Evolutionary conservation across 2,888 invertebrate species (phyloP), one percentile per base, ranked within the genome.

Genomic region (Antheraea assamensis): DNA sequence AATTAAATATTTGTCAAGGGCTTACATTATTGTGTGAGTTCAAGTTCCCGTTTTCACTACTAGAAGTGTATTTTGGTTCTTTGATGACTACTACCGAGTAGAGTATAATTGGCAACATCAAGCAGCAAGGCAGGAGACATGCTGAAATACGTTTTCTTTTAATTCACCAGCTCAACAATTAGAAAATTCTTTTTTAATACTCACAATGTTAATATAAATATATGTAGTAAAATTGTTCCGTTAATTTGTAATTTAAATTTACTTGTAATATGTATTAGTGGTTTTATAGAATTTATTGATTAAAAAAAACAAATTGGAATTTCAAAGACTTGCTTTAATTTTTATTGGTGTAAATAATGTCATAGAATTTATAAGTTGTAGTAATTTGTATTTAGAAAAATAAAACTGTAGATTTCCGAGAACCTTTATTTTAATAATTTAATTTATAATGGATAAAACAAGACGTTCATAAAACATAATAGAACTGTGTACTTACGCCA

Each of bases 401-500:
- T 52, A 52, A 52, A 52, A 52, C 5, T 52, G 19, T 21, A 52
- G 21, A 17, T 52, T 10, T 19, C 21, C 21, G 3, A 15, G 3
- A 15, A 49, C 31, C 19, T 42, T 73, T 72, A 13, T 70, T 61
- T 13, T 13, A 42, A 42, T 13, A 42, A 10, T n/a, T n/a, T n/a
- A n/a, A n/a, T n/a, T n/a, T n/a, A n/a, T n/a, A n/a, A n/a, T n/a
- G n/a, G n/a, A n/a, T n/a, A n/a, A n/a, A n/a, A n/a, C n/a, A n/a
- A n/a, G n/a, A n/a, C n/a, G n/a, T n/a, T n/a, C n/a, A n/a, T n/a
- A n/a, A n/a, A n/a, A n/a, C n/a, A n/a, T n/a, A n/a, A n/a, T n/a
- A n/a, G n/a, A n/a, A n/a, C n/a, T n/a, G n/a, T n/a, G n/a, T 73
- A 90, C 92, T 89, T 77, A 93, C 92, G 92, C 90, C 91, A 92